Evolutionary conservation across 2,113 vertebrate species (phyloP).

Genomic region (Trematocara zebra): DNA sequence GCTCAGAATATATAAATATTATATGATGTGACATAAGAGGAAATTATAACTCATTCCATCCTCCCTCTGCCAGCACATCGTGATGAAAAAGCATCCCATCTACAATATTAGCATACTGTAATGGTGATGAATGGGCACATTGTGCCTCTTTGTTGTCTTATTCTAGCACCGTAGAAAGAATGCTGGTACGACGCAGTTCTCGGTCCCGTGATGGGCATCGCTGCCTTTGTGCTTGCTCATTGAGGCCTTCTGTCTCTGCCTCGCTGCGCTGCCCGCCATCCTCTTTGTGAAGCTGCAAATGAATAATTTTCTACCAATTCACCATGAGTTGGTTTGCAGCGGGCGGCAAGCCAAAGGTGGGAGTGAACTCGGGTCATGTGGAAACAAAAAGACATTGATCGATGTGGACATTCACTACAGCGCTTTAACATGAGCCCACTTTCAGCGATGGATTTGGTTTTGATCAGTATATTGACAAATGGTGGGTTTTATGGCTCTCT

Average conservation of each 20-base stretch:
- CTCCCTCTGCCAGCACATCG: background rate
- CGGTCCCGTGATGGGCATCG: conserved; percentile 27
- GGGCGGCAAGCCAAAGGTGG: background rate
- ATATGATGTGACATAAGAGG: background rate
- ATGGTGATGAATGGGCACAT: conserved; percentile 62
- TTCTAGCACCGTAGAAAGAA: conserved; percentile 49
- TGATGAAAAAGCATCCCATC: conserved; percentile 28
- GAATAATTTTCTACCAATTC: conserved; percentile 36
- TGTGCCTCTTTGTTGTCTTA: conserved; percentile 62
- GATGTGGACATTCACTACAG: background rate
- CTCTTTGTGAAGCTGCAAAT: conserved; percentile 22
- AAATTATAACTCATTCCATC: background rate
- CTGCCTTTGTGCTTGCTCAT: conserved; percentile 65
- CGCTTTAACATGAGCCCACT: background rate
- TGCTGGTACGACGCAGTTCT: conserved; percentile 62
- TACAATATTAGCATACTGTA: conserved; percentile 63
- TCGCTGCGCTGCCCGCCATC: background rate
- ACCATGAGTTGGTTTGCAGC: conserved; percentile 3
- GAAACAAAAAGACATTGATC: background rate
- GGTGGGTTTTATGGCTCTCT: background rate
- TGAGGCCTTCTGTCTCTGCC: conserved; percentile 45
- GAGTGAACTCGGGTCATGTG: background rate
- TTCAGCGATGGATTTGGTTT: background rate
- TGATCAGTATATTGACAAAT: background rate
- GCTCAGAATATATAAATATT: background rate